Percentiles rank a stretch among this genome's conserved stretches.
Conservation (phyloP, 2,797 vertebrate species). For the Malacoctenus gilli region DNA sequence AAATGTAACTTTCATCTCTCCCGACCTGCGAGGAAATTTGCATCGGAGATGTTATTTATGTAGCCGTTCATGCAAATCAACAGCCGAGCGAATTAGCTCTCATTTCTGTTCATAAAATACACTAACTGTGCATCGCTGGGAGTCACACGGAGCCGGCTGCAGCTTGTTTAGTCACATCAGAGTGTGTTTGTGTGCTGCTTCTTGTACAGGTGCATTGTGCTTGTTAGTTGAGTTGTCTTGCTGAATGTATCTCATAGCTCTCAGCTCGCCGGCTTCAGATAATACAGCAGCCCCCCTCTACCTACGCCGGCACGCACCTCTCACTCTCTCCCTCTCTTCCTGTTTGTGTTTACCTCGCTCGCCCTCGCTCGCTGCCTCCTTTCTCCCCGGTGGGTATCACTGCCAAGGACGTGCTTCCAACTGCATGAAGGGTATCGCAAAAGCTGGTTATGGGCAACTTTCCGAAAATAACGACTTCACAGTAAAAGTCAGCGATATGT, state of each 20-base stretch:
- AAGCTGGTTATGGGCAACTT: slow-evolving; percentile 38
- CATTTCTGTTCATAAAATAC: background rate
- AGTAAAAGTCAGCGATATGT: slow-evolving; percentile 28
- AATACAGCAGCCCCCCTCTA: slow-evolving; percentile 31
- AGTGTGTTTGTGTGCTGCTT: background rate
- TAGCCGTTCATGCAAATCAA: slow-evolving; percentile 16
- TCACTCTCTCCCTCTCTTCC: slow-evolving; percentile 16
- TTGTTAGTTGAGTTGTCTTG: slow-evolving; percentile 9
- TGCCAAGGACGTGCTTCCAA: slow-evolving; percentile 55
- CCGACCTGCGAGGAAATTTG: slow-evolving; percentile 10
- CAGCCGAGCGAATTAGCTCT: slow-evolving; percentile 9
- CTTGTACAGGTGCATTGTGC: slow-evolving; percentile 9
- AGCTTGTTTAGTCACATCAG: background rate
- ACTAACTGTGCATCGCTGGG: slow-evolving; percentile 2
- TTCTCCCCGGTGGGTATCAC: slow-evolving; percentile 27
- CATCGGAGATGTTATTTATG: slow-evolving; percentile 2
- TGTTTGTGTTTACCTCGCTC: slow-evolving; percentile 19
- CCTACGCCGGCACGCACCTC: background rate
- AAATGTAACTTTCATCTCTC: background rate
- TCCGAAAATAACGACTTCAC: slow-evolving; percentile 51
- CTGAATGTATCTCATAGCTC: slow-evolving; percentile 5
- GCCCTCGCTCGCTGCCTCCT: background rate
- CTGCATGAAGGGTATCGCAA: slow-evolving; percentile 56
- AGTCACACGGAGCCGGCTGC: slow-evolving; percentile 3
- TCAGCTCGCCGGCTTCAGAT: slow-evolving; percentile 12